A percentile compares a stretch with the other conserved stretches of the same genome.
Evolutionary conservation across 2,888 invertebrate species (phyloP).

Genomic region (Notocelia uddmanniana): DNA sequence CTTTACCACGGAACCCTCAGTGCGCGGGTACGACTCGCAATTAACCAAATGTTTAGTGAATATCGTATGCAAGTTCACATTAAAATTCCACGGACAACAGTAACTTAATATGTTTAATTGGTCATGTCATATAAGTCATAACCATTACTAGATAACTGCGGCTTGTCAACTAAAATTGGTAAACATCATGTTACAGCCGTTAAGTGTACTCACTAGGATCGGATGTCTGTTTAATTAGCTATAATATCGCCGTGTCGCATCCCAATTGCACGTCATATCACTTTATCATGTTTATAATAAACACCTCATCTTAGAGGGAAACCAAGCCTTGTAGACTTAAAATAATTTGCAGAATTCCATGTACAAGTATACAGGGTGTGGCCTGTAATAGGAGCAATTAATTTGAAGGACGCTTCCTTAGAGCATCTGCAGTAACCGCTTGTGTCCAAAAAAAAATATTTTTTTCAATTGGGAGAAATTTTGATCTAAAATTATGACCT

Average conservation of each 20-base stretch:
- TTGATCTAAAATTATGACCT: too few relatives aligned
- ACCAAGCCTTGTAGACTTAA: too few relatives aligned
- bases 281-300: neutral
- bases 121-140: constrained; percentile 21
- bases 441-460: too few relatives aligned
- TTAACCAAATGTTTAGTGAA: neutral
- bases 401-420: too few relatives aligned
- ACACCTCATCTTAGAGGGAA: neutral
- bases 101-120: constrained; percentile 23
- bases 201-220: neutral
- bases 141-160: constrained; percentile 7
- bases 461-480: too few relatives aligned
- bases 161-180: constrained; percentile 15
- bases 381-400: too few relatives aligned
- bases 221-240: constrained; percentile 7
- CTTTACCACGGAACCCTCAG: too few relatives aligned
- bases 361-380: too few relatives aligned
- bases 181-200: constrained; percentile 1
- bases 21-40: too few relatives aligned
- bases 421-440: too few relatives aligned
- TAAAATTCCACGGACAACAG: constrained; percentile 1
- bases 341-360: too few relatives aligned
- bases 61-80: neutral
- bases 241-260: neutral
- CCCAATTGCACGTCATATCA: neutral